Evolutionary conservation across 2,113 vertebrate species (phyloP).

Genomic region (Bambusicola thoracicus): DNA sequence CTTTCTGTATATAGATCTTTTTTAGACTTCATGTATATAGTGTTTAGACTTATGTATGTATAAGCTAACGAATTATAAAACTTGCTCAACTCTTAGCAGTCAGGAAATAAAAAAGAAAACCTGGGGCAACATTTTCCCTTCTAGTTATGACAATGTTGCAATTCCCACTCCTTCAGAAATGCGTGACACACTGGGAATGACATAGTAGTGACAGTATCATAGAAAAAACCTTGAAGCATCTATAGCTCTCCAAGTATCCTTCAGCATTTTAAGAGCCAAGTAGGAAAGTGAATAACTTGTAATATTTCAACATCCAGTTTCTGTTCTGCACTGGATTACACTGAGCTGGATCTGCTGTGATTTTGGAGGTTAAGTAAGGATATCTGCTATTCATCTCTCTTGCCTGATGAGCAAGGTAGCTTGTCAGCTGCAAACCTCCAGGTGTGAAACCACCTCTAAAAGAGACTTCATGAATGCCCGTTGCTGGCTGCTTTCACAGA

Average conservation of each 20-base stretch:
- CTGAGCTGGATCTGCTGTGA: not conserved
- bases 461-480: not conserved
- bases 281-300: not conserved
- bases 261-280: not conserved
- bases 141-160: not conserved
- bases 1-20: not conserved
- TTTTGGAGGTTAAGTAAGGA: slow-evolving; percentile 12
- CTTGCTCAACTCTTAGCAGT: not conserved
- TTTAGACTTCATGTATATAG: no score
- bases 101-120: not conserved
- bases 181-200: not conserved
- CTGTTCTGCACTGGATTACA: not conserved
- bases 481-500: not conserved
- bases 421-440: not conserved
- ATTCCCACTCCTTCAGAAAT: not conserved
- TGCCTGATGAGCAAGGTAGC: not conserved
- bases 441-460: slow-evolving; percentile 28
- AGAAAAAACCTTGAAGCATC: not conserved
- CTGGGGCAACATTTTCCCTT: not conserved
- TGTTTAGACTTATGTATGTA: not conserved
- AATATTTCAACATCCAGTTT: not conserved
- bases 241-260: not conserved
- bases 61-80: not conserved
- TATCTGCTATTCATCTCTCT: not conserved
- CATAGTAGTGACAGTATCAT: not conserved